Conservation (phyloP, 2,888 invertebrate species). For the Rhynchonema sp. region DNA sequence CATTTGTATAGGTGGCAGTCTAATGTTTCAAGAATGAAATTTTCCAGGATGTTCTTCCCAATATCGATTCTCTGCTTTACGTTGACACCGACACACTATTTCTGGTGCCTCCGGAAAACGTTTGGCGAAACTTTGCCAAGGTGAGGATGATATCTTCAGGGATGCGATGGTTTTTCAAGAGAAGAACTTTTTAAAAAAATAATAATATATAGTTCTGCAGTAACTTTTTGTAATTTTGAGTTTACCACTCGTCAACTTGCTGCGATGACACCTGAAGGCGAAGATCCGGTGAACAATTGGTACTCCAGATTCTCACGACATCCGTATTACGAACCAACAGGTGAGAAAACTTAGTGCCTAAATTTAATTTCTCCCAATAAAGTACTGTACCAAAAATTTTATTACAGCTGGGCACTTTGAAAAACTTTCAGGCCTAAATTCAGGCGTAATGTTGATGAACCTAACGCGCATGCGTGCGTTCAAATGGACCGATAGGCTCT, state of each 20-base stretch:
- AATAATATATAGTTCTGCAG: too few relatives aligned
- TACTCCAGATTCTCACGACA: constrained; percentile 77
- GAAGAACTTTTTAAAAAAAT: constrained; percentile 49
- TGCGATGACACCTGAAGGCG: constrained; percentile 67
- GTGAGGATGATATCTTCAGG: too few relatives aligned
- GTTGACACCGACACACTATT: constrained; percentile 80
- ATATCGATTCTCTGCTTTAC: constrained; percentile 67
- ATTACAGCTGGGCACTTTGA: too few relatives aligned
- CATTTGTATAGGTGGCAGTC: too few relatives aligned
- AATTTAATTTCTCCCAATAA: too few relatives aligned
- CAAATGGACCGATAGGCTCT: constrained; percentile 61
- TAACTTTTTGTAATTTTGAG: too few relatives aligned
- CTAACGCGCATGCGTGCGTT: constrained; percentile 68
- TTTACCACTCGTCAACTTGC: constrained; percentile 72
- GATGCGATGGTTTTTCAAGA: too few relatives aligned
- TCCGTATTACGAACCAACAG: constrained; percentile 69
- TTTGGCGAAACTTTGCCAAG: too few relatives aligned
- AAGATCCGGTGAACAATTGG: constrained; percentile 76
- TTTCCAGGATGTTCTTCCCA: constrained; percentile 51
- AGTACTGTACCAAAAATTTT: too few relatives aligned
- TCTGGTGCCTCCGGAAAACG: constrained; percentile 54
- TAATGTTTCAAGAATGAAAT: constrained; percentile 10
- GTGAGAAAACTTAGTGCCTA: constrained; percentile 32
- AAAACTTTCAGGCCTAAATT: constrained; percentile 53
- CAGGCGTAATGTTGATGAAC: constrained; percentile 94